Evolutionary conservation across 2,888 invertebrate genomes (phyloP).

Genomic region (Drosophila fungiperda): DNA sequence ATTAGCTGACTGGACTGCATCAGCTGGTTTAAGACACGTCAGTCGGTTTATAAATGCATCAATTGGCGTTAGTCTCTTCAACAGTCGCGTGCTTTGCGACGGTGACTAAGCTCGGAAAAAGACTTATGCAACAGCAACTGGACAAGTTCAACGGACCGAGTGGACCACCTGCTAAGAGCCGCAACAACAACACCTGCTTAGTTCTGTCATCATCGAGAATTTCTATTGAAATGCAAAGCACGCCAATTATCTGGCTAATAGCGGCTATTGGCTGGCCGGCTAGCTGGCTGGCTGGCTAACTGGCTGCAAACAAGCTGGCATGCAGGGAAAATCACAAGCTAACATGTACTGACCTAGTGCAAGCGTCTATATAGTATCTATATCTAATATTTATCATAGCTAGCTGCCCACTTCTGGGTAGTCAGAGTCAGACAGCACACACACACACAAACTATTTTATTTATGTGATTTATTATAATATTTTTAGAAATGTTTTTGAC

Average conservation of each 20-base stretch:
- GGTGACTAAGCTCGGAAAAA: slow-evolving; percentile 23
- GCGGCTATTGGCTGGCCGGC: neutral
- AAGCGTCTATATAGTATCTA: slow-evolving; percentile 10
- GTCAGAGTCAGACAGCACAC: neutral
- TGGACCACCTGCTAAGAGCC: slow-evolving; percentile 4
- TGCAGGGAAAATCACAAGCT: slow-evolving; percentile 49
- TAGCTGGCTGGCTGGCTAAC: too few relatives aligned
- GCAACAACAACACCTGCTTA: slow-evolving; percentile 1
- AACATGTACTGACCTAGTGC: slow-evolving; percentile 40
- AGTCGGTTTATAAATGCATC: neutral
- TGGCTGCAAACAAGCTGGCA: slow-evolving; percentile 14
- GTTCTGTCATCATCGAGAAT: slow-evolving; percentile 22
- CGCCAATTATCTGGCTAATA: slow-evolving; percentile 46
- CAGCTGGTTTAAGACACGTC: neutral
- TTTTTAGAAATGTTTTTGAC: slow-evolving; percentile 14
- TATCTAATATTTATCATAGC: slow-evolving; percentile 7
- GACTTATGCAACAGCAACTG: slow-evolving; percentile 3
- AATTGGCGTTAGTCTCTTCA: slow-evolving; percentile 4
- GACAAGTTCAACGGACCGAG: slow-evolving; percentile 2
- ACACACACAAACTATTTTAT: neutral
- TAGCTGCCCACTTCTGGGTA: neutral
- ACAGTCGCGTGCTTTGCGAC: slow-evolving; percentile 18
- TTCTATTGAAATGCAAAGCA: slow-evolving; percentile 49
- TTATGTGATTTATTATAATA: slow-evolving; percentile 36
- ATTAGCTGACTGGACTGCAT: neutral